phyloP scores from a whole-genome alignment of 1,140 invertebrate genomes.

The Philopotamus ludificatus region DNA sequence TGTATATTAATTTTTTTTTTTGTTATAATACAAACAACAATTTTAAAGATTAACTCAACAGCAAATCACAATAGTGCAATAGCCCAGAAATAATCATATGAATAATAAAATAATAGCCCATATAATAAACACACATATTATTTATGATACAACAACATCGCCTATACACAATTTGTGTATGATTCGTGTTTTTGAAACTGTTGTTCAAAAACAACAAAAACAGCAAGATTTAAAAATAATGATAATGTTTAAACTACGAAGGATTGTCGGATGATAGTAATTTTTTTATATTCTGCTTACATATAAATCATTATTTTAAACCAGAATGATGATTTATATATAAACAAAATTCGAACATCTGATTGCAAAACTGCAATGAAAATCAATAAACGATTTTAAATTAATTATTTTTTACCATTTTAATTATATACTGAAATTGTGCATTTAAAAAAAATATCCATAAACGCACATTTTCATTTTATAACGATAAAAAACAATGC shows the following conservation, averaged over 20 bases:
- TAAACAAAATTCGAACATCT: too few species aligned
- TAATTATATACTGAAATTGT: constrained; percentile 24
- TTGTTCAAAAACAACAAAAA: neutral
- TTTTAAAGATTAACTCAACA: constrained; percentile 34
- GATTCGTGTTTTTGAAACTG: neutral
- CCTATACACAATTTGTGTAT: constrained; percentile 4
- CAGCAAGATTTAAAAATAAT: constrained; percentile 7
- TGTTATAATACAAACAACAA: constrained; percentile 22
- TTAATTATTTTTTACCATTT: constrained; percentile 32
- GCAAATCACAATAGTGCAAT: constrained; percentile 35
- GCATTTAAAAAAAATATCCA: constrained; percentile 2
- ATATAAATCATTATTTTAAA: too few species aligned
- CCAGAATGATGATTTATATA: too few species aligned
- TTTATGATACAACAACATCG: constrained; percentile 2
- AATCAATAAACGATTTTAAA: constrained; percentile 34
- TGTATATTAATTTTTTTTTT: constrained; percentile 24
- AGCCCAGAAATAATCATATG: constrained; percentile 38
- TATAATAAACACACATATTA: constrained; percentile 28
- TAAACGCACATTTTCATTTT: constrained; percentile 19
- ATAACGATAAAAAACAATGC: constrained; percentile 36
- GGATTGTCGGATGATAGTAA: constrained; percentile 40
- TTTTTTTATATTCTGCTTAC: too few species aligned
- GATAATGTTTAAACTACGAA: constrained; percentile 32
- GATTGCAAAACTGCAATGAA: too few species aligned
- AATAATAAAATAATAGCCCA: constrained; percentile 36